Percentiles rank a stretch among this genome's conserved stretches.
Evolutionary conservation across 2,113 vertebrate species (phyloP).

Genomic region (Mesocricetus auratus): DNA sequence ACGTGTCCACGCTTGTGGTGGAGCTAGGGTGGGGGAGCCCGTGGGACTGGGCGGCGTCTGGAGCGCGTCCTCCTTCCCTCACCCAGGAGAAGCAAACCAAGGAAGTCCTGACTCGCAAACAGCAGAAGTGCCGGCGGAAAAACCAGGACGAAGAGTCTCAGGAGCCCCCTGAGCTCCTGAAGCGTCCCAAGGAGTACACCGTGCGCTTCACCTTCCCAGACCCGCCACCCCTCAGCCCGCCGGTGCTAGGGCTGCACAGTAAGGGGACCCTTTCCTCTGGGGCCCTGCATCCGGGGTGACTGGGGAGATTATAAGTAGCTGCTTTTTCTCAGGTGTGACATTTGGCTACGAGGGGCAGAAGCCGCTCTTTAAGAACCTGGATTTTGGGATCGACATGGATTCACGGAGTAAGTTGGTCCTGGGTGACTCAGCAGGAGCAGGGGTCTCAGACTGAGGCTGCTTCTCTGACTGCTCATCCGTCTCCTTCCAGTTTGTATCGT

Average conservation of each 20-base stretch:
- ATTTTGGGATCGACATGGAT: constrained; percentile 97
- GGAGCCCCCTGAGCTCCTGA: constrained; percentile 91
- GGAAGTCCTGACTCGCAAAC: constrained; percentile 93
- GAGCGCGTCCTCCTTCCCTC: background rate
- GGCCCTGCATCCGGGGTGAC: background rate
- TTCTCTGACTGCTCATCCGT: background rate
- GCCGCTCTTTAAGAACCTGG: constrained; percentile 92
- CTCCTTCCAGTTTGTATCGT: constrained; percentile 92
- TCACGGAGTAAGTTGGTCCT: constrained; percentile 90
- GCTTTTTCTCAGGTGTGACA: constrained; percentile 88
- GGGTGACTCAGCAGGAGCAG: background rate
- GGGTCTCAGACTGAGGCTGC: background rate
- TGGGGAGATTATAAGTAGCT: background rate
- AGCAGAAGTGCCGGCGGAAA: constrained; percentile 94
- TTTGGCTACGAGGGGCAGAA: constrained; percentile 91
- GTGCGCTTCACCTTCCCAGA: constrained; percentile 96
- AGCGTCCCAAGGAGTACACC: constrained; percentile 93
- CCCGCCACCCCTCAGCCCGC: constrained; percentile 93
- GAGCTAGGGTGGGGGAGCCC: rapidly evolving
- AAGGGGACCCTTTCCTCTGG: constrained; percentile 59
- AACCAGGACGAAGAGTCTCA: constrained; percentile 91
- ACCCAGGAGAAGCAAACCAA: constrained; percentile 94
- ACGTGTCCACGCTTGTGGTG: background rate
- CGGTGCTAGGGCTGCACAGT: constrained; percentile 94
- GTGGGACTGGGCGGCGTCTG: rapidly evolving